phyloP scores from a whole-genome alignment of 1,140 invertebrate species.

The Cyrtorhinus lividipennis region DNA sequence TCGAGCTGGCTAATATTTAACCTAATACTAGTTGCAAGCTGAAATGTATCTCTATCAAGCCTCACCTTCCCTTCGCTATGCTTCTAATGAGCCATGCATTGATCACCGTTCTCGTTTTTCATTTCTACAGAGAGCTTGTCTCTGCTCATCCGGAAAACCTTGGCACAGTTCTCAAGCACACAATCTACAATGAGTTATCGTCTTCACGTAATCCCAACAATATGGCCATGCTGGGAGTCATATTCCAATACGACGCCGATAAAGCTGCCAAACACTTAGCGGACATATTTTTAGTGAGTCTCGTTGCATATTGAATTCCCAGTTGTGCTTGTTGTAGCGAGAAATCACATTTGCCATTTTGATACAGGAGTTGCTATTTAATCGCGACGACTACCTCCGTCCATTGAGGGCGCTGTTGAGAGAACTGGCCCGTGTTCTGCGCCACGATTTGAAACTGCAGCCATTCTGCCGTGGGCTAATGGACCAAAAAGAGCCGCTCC shows the following conservation, averaged over 20 bases:
- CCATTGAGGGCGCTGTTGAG: conserved; percentile 66
- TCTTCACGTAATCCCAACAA: conserved; percentile 74
- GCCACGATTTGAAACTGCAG: conserved; percentile 60
- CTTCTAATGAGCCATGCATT: no score
- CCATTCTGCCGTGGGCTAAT: conserved; percentile 54
- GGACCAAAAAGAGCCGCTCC: conserved; percentile 37
- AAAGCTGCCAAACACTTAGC: conserved; percentile 60
- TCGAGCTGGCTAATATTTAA: no score
- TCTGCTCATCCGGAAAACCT: conserved; percentile 65
- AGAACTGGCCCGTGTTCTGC: conserved; percentile 64
- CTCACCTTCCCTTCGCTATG: no score
- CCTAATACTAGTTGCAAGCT: no score
- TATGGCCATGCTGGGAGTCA: conserved; percentile 69
- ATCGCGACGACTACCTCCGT: conserved; percentile 79
- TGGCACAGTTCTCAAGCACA: conserved; percentile 73
- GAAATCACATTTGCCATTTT: conserved; percentile 10
- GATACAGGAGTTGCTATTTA: conserved; percentile 65
- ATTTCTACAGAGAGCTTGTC: conserved; percentile 51
- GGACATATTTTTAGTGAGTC: conserved; percentile 51
- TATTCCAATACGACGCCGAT: conserved; percentile 69
- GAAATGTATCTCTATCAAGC: no score
- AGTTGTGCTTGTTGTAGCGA: no score
- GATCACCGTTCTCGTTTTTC: not conserved
- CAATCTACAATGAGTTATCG: conserved; percentile 89
- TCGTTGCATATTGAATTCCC: not conserved